Evolutionary conservation across 2,888 invertebrate genomes (phyloP).

Genomic region (Pheosia tremula): DNA sequence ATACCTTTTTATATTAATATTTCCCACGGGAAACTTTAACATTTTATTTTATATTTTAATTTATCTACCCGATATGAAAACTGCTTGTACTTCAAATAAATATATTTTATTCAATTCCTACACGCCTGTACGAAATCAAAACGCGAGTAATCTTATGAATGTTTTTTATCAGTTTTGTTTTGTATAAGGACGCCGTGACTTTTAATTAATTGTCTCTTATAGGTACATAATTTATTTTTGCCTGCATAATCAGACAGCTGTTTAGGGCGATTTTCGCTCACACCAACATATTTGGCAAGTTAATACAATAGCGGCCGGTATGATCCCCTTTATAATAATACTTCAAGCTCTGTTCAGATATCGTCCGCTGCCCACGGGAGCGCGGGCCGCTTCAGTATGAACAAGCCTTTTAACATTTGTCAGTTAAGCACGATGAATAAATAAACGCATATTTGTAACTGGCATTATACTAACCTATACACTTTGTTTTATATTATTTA

Average conservation of each 20-base stretch:
- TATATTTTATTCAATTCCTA: too few relatives aligned
- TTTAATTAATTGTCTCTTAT: too few relatives aligned
- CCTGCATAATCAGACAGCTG: constrained; percentile 12
- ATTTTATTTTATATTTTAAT: too few relatives aligned
- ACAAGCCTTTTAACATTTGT: constrained; percentile 41
- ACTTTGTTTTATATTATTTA: constrained; percentile 51
- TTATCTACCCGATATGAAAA: too few relatives aligned
- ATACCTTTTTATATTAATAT: too few relatives aligned
- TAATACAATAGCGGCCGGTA: constrained; percentile 28
- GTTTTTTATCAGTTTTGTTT: too few relatives aligned
- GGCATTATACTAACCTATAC: constrained; percentile 67
- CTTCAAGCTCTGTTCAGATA: constrained; percentile 5
- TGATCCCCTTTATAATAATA: constrained; percentile 31
- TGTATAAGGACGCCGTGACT: too few relatives aligned
- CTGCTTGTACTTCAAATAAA: too few relatives aligned
- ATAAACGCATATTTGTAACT: constrained; percentile 46
- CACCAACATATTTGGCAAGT: constrained; percentile 76
- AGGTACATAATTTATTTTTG: too few relatives aligned
- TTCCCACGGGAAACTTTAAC: too few relatives aligned
- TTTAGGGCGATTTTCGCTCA: constrained; percentile 52
- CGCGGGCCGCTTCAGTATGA: neutral
- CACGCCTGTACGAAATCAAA: too few relatives aligned
- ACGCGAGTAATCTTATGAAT: too few relatives aligned
- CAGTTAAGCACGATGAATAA: constrained; percentile 72
- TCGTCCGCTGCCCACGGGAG: neutral